phyloP scores from a whole-genome alignment of 2,113 vertebrate genomes.

The Pterocles orientalis region DNA sequence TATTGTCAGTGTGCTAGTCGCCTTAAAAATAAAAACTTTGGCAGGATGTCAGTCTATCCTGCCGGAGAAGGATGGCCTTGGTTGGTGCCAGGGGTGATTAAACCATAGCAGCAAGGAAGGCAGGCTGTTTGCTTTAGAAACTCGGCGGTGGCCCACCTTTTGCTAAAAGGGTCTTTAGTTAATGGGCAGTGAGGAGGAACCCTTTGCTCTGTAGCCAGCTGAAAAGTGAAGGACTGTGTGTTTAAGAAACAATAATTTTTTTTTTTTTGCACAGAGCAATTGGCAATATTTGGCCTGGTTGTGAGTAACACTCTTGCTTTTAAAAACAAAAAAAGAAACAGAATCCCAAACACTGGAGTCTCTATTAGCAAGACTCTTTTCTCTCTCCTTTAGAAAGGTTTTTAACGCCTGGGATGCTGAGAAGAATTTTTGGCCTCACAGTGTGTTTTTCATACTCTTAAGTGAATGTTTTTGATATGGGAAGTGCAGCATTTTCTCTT shows the following conservation, averaged over 20 bases:
- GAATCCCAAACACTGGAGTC: not conserved
- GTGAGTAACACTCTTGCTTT: not conserved
- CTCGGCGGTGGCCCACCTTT: not conserved
- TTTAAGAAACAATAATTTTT: not conserved
- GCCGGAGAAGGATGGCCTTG: conserved; percentile 3
- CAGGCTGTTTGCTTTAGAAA: not conserved
- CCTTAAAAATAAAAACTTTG: conserved; percentile 2
- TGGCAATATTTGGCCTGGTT: not conserved
- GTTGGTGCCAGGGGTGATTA: not conserved
- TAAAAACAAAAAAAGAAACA: not conserved
- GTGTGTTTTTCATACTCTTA: not conserved
- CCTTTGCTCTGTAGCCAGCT: not conserved
- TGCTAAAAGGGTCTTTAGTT: not conserved
- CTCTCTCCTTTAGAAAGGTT: not conserved
- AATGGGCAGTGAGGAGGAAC: not conserved
- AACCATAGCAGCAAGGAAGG: not conserved
- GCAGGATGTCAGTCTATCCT: not conserved
- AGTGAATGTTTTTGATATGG: not conserved
- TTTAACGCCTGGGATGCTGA: not conserved
- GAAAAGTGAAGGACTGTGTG: not conserved
- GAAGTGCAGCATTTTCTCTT: not conserved
- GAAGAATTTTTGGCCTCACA: not conserved
- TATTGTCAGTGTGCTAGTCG: not conserved
- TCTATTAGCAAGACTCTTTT: not conserved
- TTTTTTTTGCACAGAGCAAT: not conserved